phyloP scores from a whole-genome alignment of 2,888 invertebrate species.

The Noctua fimbriata region DNA sequence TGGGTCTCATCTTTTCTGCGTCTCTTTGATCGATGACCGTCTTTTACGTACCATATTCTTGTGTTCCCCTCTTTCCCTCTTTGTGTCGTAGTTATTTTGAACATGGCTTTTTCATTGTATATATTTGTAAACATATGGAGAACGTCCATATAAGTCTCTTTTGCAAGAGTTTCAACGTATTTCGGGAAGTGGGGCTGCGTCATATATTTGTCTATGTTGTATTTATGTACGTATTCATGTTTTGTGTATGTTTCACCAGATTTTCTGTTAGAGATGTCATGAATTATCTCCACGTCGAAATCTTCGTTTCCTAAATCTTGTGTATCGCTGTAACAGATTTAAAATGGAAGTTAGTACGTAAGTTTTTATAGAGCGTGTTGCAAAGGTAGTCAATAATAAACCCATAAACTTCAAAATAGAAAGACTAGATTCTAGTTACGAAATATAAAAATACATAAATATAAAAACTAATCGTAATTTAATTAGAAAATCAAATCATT shows the following conservation, averaged over 20 bases:
- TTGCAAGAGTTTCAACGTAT: constrained; percentile 72
- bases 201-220: constrained; percentile 75
- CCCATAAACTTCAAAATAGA: not conserved
- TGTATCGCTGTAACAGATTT: constrained; percentile 53
- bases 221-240: constrained; percentile 74
- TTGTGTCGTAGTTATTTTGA: constrained; percentile 75
- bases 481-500: no score
- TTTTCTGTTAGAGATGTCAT: constrained; percentile 33
- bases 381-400: not conserved
- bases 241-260: constrained; percentile 57
- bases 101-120: constrained; percentile 75
- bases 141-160: constrained; percentile 69
- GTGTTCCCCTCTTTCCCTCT: constrained; percentile 73
- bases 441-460: no score
- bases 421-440: not conserved
- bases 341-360: constrained; percentile 12
- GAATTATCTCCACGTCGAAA: constrained; percentile 39
- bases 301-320: constrained; percentile 55
- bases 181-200: constrained; percentile 71
- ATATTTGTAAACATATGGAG: constrained; percentile 72
- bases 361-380: not conserved
- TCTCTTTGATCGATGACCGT: constrained; percentile 63
- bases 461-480: no score
- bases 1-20: constrained; percentile 58
- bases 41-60: constrained; percentile 73